A percentile compares a stretch with the other conserved stretches of the same genome.
Conservation (phyloP, 2,797 vertebrate genomes). For the Microctenopoma stevenorrisi region DNA sequence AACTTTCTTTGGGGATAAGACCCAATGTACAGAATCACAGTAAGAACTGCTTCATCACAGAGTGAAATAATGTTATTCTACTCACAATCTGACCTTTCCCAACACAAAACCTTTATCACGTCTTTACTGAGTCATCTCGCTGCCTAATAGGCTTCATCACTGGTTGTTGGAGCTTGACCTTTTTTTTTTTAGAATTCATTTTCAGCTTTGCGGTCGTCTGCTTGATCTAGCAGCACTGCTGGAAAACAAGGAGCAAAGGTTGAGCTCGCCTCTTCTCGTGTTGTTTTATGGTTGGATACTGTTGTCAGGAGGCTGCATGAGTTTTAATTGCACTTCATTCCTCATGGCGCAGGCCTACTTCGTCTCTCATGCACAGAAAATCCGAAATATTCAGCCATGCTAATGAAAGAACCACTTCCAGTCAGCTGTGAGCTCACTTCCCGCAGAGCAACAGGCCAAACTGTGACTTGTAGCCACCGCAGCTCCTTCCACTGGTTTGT, state of each 20-base stretch:
- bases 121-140: background rate
- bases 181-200: background rate
- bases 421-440: no score
- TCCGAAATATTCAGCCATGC: no score
- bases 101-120: background rate
- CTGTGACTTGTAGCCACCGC: no score
- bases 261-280: background rate
- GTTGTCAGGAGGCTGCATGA: background rate
- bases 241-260: conserved; percentile 1
- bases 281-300: conserved; percentile 7
- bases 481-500: no score
- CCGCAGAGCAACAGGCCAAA: no score
- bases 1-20: no score
- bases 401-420: no score
- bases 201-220: background rate
- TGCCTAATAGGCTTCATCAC: background rate
- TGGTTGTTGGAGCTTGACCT: background rate
- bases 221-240: background rate
- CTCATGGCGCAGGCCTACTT: background rate
- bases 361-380: no score
- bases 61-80: background rate
- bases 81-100: background rate
- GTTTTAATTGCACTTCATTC: background rate
- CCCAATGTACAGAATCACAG: no score
- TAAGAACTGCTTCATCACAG: background rate